Evolutionary conservation across 2,113 vertebrate genomes (phyloP).

Genomic region (Turnix velox): DNA sequence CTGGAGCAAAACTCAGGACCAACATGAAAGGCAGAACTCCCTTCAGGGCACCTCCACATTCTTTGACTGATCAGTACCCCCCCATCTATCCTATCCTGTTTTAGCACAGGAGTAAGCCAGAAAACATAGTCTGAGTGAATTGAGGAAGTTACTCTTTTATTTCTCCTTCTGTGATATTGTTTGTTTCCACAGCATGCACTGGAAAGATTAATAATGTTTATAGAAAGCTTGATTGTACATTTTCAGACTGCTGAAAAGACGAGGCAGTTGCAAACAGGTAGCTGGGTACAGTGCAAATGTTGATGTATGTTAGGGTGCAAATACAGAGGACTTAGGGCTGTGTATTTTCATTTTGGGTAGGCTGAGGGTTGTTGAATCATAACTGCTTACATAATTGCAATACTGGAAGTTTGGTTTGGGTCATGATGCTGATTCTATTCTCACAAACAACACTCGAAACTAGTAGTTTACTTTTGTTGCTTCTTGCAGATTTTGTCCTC

Average conservation of each 20-base stretch:
- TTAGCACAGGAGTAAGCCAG: not conserved
- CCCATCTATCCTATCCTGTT: not conserved
- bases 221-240: not conserved
- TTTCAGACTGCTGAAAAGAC: not conserved
- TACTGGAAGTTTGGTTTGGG: not conserved
- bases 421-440: not conserved
- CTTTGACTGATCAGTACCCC: not conserved
- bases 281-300: not conserved
- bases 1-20: not conserved
- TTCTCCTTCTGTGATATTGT: not conserved
- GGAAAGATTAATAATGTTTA: not conserved
- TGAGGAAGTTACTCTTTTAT: not conserved
- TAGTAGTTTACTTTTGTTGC: not conserved
- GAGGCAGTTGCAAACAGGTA: not conserved
- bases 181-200: not conserved
- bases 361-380: not conserved
- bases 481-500: not conserved
- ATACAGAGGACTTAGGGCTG: not conserved
- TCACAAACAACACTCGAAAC: not conserved
- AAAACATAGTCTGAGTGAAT: not conserved
- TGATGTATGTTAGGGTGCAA: not conserved
- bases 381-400: not conserved
- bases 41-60: not conserved
- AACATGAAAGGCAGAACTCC: not conserved
- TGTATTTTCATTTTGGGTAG: not conserved